Evolutionary conservation across 1,140 invertebrate species (phyloP).

Genomic region (Sinella curviseta): DNA sequence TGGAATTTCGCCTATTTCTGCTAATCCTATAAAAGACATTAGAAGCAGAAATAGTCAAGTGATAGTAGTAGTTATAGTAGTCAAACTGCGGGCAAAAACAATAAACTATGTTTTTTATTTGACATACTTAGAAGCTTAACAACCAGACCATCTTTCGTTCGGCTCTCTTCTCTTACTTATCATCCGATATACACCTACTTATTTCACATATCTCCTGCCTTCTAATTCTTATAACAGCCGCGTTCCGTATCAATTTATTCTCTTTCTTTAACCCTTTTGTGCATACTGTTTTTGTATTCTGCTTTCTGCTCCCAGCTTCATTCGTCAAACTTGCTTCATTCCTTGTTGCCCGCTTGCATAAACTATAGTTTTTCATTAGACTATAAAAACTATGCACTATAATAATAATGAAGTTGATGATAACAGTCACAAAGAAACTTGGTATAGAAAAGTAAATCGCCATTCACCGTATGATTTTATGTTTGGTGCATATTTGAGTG

Average conservation of each 20-base stretch:
- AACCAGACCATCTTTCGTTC: background rate
- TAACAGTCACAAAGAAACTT: background rate
- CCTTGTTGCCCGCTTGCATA: background rate
- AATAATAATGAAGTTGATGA: background rate
- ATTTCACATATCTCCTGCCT: too few relatives aligned
- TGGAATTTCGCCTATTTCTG: background rate
- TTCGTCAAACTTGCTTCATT: too few relatives aligned
- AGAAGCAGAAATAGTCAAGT: background rate
- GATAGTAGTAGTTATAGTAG: too few relatives aligned
- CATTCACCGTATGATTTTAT: too few relatives aligned
- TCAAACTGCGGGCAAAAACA: background rate
- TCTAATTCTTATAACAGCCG: too few relatives aligned
- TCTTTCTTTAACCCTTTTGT: too few relatives aligned
- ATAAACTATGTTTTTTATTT: background rate
- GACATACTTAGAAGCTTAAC: background rate
- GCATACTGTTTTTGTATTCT: too few relatives aligned
- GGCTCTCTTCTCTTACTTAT: background rate
- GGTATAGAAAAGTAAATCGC: too few relatives aligned
- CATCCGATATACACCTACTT: background rate
- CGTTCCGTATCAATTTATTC: too few relatives aligned
- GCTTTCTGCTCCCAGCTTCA: too few relatives aligned
- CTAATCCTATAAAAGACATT: too few relatives aligned
- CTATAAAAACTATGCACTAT: background rate
- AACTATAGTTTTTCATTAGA: background rate
- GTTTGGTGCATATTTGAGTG: too few relatives aligned